Evolutionary conservation across 1,140 invertebrate genomes (phyloP).

Genomic region (Pectinophora gossypiella): DNA sequence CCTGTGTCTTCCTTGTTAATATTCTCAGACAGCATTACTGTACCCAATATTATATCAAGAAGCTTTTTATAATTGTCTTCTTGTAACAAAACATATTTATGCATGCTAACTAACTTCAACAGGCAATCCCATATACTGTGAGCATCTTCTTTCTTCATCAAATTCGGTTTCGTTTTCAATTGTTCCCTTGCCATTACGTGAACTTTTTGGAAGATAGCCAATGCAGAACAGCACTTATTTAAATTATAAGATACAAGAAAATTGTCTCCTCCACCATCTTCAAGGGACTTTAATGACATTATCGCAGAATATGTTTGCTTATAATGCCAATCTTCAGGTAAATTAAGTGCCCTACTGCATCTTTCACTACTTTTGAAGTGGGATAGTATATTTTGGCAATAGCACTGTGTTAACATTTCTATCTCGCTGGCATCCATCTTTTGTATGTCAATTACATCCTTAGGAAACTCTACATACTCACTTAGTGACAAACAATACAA

Average conservation of each 20-base stretch:
- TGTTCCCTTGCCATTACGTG: slow-evolving; percentile 8
- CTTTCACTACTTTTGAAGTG: slow-evolving; percentile 17
- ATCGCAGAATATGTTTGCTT: slow-evolving; percentile 37
- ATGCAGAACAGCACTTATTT: slow-evolving; percentile 28
- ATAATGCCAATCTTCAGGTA: slow-evolving; percentile 39
- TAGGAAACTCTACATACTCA: slow-evolving; percentile 31
- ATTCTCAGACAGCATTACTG: slow-evolving; percentile 21
- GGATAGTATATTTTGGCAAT: slow-evolving; percentile 31
- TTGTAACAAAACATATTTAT: slow-evolving; percentile 23
- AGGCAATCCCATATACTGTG: too few relatives aligned
- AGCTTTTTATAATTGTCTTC: slow-evolving; percentile 21
- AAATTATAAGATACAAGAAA: slow-evolving; percentile 40
- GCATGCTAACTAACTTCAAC: slow-evolving; percentile 24
- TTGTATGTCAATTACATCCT: slow-evolving; percentile 36
- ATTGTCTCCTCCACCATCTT: slow-evolving; percentile 24
- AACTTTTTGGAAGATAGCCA: slow-evolving; percentile 41
- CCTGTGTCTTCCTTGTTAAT: too few relatives aligned
- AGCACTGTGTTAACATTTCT: slow-evolving; percentile 41
- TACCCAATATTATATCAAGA: slow-evolving; percentile 33
- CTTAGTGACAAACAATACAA: slow-evolving; percentile 43
- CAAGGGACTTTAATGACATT: slow-evolving; percentile 18
- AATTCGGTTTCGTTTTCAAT: too few relatives aligned
- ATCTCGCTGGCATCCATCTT: slow-evolving; percentile 42
- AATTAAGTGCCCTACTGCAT: slow-evolving; percentile 10
- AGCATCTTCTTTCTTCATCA: too few relatives aligned